These are phyloP conservation scores for Procavia capensis DNA, from an alignment of 2,113 vertebrate genomes.

Conservation along the genomic window DNA sequence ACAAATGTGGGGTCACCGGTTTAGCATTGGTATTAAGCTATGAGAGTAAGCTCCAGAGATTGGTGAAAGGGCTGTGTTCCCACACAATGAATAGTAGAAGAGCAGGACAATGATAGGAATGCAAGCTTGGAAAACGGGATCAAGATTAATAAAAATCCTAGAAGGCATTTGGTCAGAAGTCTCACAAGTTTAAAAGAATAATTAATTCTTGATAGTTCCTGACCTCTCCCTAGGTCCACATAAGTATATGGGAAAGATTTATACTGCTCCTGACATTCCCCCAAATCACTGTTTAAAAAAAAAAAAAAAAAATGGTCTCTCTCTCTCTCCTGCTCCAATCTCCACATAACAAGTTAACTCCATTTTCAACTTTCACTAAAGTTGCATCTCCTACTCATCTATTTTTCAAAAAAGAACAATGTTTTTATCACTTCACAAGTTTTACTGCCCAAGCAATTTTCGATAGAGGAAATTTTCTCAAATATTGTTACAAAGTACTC, in stretches of 20 bases:
- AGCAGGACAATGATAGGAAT: not conserved
- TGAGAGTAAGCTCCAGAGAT: not conserved
- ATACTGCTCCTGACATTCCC: not conserved
- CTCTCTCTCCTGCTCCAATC: not conserved
- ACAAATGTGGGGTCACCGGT: not conserved
- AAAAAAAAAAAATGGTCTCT: not conserved
- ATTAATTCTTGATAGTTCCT: not conserved
- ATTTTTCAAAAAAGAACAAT: conserved; percentile 37
- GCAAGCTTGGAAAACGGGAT: not conserved
- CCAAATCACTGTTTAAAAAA: conserved; percentile 16
- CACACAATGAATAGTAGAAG: not conserved
- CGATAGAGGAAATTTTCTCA: conserved; percentile 1
- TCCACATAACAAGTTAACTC: not conserved
- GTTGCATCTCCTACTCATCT: not conserved
- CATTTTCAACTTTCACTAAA: conserved; percentile 36
- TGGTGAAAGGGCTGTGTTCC: not conserved
- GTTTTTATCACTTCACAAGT: conserved; percentile 35
- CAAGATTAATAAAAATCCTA: not conserved
- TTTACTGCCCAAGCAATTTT: conserved; percentile 27
- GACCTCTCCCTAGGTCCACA: not conserved
- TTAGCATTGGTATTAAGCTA: not conserved
- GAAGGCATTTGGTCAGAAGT: not conserved
- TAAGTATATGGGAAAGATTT: not conserved
- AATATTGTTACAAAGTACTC: conserved; percentile 1
- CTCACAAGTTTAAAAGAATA: conserved; percentile 9